Conservation (phyloP, 2,888 invertebrate genomes). For the Itoplectis maculator region DNA sequence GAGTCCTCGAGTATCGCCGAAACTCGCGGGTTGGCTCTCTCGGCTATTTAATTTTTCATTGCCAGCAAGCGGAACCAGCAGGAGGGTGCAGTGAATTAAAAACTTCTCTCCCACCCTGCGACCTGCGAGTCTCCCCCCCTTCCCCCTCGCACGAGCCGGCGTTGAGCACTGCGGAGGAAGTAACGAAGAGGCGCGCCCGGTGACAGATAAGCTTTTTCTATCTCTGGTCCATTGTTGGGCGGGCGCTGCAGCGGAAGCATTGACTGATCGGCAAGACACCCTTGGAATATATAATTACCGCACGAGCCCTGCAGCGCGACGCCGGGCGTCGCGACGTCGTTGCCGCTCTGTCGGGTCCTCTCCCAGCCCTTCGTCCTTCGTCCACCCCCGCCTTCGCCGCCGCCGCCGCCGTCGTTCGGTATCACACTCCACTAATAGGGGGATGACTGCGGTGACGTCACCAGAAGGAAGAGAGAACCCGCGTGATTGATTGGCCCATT, state of each 20-base stretch:
- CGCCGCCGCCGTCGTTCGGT: slow-evolving; percentile 54
- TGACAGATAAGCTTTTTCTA: slow-evolving; percentile 84
- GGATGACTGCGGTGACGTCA: slow-evolving; percentile 81
- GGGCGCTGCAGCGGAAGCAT: slow-evolving; percentile 83
- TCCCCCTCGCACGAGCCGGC: slow-evolving; percentile 8
- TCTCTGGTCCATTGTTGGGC: slow-evolving; percentile 81
- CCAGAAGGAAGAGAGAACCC: slow-evolving; percentile 74
- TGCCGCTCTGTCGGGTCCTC: slow-evolving; percentile 35
- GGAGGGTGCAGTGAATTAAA: slow-evolving; percentile 81
- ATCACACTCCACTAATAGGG: slow-evolving; percentile 82
- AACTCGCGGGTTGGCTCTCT: slow-evolving; percentile 25
- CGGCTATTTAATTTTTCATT: slow-evolving; percentile 81
- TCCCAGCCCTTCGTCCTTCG: slow-evolving; percentile 38
- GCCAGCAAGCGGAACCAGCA: slow-evolving; percentile 69
- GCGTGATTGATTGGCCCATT: slow-evolving; percentile 84
- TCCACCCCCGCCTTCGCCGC: slow-evolving; percentile 65
- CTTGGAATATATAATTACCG: slow-evolving; percentile 84
- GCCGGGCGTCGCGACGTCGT: slow-evolving; percentile 56
- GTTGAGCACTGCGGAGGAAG: slow-evolving; percentile 78
- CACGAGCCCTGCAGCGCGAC: slow-evolving; percentile 54
- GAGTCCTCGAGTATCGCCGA: slow-evolving; percentile 19
- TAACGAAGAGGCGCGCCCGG: slow-evolving; percentile 72
- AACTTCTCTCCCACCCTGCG: too few relatives aligned
- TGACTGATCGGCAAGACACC: slow-evolving; percentile 84
- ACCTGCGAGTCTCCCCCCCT: too few relatives aligned